A percentile compares a stretch with the other conserved stretches of the same genome.
Evolutionary conservation across 2,797 vertebrate genomes (phyloP).

Genomic region (Falco peregrinus): DNA sequence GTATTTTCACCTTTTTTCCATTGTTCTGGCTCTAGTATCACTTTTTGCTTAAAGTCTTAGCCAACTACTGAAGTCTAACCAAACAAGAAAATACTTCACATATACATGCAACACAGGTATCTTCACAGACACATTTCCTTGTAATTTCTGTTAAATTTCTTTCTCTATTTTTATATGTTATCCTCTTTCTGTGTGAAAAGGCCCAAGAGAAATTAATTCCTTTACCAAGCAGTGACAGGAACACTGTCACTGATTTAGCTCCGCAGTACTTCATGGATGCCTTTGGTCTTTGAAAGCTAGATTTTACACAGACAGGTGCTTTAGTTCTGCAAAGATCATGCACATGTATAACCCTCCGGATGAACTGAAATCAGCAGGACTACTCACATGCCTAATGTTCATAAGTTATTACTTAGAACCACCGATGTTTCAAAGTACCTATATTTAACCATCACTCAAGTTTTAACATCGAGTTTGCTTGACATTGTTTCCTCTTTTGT

Average conservation of each 20-base stretch:
- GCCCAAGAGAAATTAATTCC: background rate
- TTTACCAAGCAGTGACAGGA: background rate
- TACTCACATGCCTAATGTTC: background rate
- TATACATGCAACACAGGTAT: background rate
- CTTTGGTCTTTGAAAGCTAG: background rate
- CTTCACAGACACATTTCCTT: background rate
- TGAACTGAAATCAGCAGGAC: background rate
- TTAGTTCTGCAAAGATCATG: background rate
- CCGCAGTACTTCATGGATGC: background rate
- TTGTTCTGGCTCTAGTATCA: background rate
- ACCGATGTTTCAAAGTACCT: background rate
- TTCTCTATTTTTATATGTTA: background rate
- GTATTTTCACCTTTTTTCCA: background rate
- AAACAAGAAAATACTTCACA: background rate
- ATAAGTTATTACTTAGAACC: background rate
- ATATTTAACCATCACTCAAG: background rate
- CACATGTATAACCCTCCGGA: background rate
- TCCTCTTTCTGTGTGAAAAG: background rate
- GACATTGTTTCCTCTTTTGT: background rate
- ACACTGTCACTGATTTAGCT: background rate
- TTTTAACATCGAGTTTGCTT: background rate
- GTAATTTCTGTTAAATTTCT: background rate
- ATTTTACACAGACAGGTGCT: background rate
- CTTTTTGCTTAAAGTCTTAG: background rate
- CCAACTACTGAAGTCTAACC: background rate